Percentiles rank a stretch among this genome's conserved stretches.
phyloP scores from a whole-genome alignment of 92 coral and sea anemone genomes.

The Phenganax subtilis region DNA sequence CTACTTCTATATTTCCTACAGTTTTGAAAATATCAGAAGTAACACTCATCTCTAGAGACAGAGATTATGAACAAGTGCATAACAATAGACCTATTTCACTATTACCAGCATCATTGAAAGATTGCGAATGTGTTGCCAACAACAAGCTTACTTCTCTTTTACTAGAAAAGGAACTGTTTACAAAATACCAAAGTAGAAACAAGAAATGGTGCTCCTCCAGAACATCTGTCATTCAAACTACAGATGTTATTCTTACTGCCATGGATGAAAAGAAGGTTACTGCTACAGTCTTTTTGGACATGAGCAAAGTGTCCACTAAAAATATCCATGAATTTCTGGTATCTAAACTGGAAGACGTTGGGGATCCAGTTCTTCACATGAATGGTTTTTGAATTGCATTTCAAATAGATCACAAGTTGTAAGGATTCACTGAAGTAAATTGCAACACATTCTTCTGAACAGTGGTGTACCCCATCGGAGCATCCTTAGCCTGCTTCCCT shows the following conservation, averaged over 20 bases:
- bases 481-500: constrained; percentile 51
- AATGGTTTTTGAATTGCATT: constrained; percentile 43
- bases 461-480: constrained; percentile 56
- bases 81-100: too few relatives aligned
- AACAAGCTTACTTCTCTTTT: background rate
- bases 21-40: too few relatives aligned
- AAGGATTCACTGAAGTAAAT: constrained; percentile 31
- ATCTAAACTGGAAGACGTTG: constrained; percentile 26
- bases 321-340: background rate
- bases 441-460: constrained; percentile 41
- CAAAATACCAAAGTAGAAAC: background rate
- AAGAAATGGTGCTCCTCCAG: constrained; percentile 15
- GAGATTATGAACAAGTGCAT: too few relatives aligned
- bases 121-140: too few relatives aligned
- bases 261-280: constrained; percentile 8
- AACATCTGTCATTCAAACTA: background rate
- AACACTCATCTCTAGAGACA: too few relatives aligned
- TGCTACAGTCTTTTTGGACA: constrained; percentile 2
- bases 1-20: too few relatives aligned
- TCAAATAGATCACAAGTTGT: constrained; percentile 25
- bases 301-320: background rate
- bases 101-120: too few relatives aligned
- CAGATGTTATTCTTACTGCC: constrained; percentile 3
- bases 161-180: background rate
- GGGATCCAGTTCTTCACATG: constrained; percentile 22